phyloP scores from a whole-genome alignment of 2,113 vertebrate species.

The Ancistrus triradiatus region DNA sequence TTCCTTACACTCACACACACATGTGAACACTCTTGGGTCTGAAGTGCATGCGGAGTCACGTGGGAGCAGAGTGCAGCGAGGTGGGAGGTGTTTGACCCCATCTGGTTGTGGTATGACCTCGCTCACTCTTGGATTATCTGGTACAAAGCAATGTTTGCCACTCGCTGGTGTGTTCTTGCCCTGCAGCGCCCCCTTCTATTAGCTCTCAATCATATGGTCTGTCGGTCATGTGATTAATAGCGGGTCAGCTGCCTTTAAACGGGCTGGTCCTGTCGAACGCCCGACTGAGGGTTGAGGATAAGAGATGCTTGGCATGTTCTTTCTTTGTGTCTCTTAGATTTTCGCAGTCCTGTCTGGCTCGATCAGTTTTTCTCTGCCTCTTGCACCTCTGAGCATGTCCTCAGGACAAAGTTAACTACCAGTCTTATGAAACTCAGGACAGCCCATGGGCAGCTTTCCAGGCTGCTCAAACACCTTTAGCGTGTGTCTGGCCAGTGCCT shows the following conservation, averaged over 20 bases:
- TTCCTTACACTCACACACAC: not conserved
- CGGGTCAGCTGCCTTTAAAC: constrained; percentile 73
- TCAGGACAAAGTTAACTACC: constrained; percentile 40
- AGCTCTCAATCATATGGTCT: constrained; percentile 87
- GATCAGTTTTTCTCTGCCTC: constrained; percentile 3
- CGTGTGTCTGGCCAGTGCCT: constrained; percentile 17
- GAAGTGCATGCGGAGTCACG: constrained; percentile 22
- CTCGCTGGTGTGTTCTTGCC: constrained; percentile 75
- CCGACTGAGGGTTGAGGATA: constrained; percentile 39
- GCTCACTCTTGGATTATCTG: constrained; percentile 75
- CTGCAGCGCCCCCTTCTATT: constrained; percentile 68
- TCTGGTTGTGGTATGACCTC: constrained; percentile 74
- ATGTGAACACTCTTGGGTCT: constrained; percentile 8
- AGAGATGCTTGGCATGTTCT: not conserved
- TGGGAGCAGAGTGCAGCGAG: constrained; percentile 42
- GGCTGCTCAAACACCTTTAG: constrained; percentile 35
- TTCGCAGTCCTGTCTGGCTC: not conserved
- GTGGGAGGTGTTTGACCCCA: constrained; percentile 69
- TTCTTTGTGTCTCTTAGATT: not conserved
- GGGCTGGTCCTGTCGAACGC: constrained; percentile 73
- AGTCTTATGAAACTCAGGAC: constrained; percentile 10
- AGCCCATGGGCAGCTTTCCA: constrained; percentile 29
- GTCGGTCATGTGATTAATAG: constrained; percentile 82
- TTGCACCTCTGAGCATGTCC: not conserved
- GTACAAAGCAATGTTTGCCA: constrained; percentile 77